Evolutionary conservation across 2,888 invertebrate species (phyloP).

Genomic region (Caenorhabditis imperialis): DNA sequence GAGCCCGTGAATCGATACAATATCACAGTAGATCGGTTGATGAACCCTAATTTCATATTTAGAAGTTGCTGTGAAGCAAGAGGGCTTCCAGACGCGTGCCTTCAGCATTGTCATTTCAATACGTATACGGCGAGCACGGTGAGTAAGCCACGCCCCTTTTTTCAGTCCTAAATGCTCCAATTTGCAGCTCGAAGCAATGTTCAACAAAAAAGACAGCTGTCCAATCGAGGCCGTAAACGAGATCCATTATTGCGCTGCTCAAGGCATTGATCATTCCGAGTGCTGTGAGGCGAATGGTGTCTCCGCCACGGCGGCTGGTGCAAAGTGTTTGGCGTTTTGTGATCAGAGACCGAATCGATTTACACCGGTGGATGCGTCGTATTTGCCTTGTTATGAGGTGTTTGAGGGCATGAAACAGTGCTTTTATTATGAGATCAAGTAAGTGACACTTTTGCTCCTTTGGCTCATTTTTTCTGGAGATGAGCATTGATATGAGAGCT

Average conservation of each 20-base stretch:
- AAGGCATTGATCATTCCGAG: slow-evolving; percentile 64
- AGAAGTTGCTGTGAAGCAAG: slow-evolving; percentile 60
- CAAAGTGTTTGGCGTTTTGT: slow-evolving; percentile 70
- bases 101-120: slow-evolving; percentile 60
- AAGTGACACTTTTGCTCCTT: too few relatives aligned
- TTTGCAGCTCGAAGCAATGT: slow-evolving; percentile 70
- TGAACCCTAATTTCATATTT: slow-evolving; percentile 64
- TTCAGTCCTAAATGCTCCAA: too few relatives aligned
- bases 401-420: slow-evolving; percentile 62
- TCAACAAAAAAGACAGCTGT: slow-evolving; percentile 65
- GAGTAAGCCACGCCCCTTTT: neutral
- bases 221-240: slow-evolving; percentile 72
- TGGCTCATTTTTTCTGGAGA: too few relatives aligned
- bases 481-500: too few relatives aligned
- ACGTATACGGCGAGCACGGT: slow-evolving; percentile 52
- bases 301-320: slow-evolving; percentile 56
- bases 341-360: slow-evolving; percentile 68
- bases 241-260: slow-evolving; percentile 72
- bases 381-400: slow-evolving; percentile 59
- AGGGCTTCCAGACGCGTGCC: slow-evolving; percentile 59
- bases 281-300: slow-evolving; percentile 57
- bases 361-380: slow-evolving; percentile 54
- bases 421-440: slow-evolving; percentile 55
- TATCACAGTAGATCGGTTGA: slow-evolving; percentile 24
- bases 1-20: slow-evolving; percentile 12